phyloP scores from a whole-genome alignment of 2,113 vertebrate genomes.

The Ciconia boyciana region DNA sequence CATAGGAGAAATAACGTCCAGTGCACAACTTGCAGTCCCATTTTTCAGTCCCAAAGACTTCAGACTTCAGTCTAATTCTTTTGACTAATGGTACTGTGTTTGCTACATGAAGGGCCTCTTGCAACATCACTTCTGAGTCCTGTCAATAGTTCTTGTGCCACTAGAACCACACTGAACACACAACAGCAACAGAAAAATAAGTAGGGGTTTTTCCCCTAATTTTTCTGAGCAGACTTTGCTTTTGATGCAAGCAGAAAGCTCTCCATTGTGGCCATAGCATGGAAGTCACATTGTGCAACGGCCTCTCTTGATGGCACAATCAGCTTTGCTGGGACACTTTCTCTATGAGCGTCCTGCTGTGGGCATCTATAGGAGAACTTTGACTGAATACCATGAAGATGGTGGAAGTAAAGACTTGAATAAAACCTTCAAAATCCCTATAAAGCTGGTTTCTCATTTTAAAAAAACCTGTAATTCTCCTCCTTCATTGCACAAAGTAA shows the following conservation, averaged over 20 bases:
- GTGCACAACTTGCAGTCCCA: neutral
- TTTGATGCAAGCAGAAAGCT: neutral
- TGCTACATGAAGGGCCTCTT: neutral
- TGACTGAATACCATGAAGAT: neutral
- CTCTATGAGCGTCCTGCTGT: neutral
- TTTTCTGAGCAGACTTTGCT: neutral
- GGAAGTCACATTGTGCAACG: neutral
- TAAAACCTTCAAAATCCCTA: neutral
- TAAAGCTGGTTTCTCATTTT: neutral
- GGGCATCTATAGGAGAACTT: neutral
- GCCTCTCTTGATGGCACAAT: neutral
- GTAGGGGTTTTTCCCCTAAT: rapidly evolving
- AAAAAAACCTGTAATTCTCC: neutral
- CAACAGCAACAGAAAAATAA: neutral
- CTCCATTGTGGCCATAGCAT: neutral
- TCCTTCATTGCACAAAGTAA: neutral
- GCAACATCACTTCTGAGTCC: neutral
- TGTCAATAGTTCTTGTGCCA: neutral
- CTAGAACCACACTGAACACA: neutral
- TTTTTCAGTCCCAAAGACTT: neutral
- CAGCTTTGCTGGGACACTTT: neutral
- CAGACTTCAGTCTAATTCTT: neutral
- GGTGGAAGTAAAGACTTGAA: neutral
- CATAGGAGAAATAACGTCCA: neutral
- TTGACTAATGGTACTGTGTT: neutral